These are phyloP conservation scores for Metopia argyrocephala DNA, from an alignment of 2,888 invertebrate genomes.

Conservation along the genomic window DNA sequence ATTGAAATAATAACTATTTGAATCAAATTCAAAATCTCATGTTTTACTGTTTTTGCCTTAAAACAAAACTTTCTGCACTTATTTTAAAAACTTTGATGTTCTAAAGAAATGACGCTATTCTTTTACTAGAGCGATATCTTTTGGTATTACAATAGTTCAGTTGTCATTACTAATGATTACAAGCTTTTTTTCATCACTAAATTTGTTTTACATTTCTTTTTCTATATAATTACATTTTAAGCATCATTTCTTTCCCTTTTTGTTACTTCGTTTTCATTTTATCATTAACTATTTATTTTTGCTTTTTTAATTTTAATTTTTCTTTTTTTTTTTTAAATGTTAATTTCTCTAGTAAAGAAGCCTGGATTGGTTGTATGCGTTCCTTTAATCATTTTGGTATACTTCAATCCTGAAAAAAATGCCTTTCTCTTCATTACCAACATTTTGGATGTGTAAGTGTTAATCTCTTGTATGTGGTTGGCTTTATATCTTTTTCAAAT, in stretches of 20 bases:
- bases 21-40: no score
- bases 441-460: slow-evolving; percentile 56
- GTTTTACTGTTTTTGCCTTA: no score
- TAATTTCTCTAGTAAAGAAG: no score
- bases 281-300: not conserved
- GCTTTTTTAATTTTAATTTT: not conserved
- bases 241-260: slow-evolving; percentile 26
- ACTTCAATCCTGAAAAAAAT: slow-evolving; percentile 21
- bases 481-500: slow-evolving; percentile 11
- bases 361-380: slow-evolving; percentile 1
- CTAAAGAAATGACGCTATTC: slow-evolving; percentile 19
- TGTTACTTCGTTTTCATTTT: not conserved
- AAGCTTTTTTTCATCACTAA: slow-evolving; percentile 39
- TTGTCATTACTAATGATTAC: slow-evolving; percentile 49
- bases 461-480: slow-evolving; percentile 53
- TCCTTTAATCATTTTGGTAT: slow-evolving; percentile 35
- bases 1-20: no score
- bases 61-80: no score
- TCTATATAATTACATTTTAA: slow-evolving; percentile 57
- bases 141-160: not conserved
- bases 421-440: slow-evolving; percentile 1
- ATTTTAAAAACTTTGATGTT: no score
- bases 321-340: no score
- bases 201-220: slow-evolving; percentile 38
- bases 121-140: not conserved